Percentiles rank a stretch among this genome's conserved stretches.
These are phyloP conservation scores for Lasioglossum villosulum DNA, from an alignment of 2,888 invertebrate genomes.

Conservation along the genomic window DNA sequence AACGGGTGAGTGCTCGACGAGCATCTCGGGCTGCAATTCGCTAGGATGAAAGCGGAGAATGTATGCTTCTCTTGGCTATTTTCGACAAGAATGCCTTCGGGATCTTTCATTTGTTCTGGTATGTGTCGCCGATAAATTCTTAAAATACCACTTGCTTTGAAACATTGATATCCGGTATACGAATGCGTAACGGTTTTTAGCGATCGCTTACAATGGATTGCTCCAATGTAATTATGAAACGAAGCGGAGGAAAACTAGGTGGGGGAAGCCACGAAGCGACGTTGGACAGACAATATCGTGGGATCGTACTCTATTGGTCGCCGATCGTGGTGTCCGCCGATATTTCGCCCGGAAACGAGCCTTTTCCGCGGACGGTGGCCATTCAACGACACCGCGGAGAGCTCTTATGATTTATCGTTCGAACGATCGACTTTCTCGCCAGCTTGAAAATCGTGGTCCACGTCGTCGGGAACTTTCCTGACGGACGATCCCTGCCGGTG, in stretches of 20 bases:
- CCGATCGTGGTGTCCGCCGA: background rate
- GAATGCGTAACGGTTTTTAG: background rate
- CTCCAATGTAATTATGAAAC: background rate
- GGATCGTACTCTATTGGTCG: background rate
- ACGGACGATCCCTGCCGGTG: constrained; percentile 20
- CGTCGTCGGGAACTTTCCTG: constrained; percentile 21
- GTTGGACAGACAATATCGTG: background rate
- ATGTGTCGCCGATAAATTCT: background rate
- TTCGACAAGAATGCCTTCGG: background rate
- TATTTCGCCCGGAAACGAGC: constrained; percentile 4
- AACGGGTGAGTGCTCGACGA: background rate
- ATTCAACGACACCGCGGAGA: constrained; percentile 15
- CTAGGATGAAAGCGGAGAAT: background rate
- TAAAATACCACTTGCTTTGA: background rate
- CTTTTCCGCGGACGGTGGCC: constrained; percentile 8
- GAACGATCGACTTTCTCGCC: constrained; percentile 7
- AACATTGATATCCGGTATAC: background rate
- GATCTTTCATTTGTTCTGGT: background rate
- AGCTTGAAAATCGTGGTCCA: constrained; percentile 15
- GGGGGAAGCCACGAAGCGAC: background rate
- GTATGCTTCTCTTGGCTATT: background rate
- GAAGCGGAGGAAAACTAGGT: background rate
- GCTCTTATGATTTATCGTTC: constrained; percentile 26
- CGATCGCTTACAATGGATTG: too few relatives aligned
- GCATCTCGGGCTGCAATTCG: background rate